Percentiles rank a stretch among this genome's conserved stretches.
phyloP scores from a whole-genome alignment of 1,140 invertebrate species.

The Coptotermes formosanus region DNA sequence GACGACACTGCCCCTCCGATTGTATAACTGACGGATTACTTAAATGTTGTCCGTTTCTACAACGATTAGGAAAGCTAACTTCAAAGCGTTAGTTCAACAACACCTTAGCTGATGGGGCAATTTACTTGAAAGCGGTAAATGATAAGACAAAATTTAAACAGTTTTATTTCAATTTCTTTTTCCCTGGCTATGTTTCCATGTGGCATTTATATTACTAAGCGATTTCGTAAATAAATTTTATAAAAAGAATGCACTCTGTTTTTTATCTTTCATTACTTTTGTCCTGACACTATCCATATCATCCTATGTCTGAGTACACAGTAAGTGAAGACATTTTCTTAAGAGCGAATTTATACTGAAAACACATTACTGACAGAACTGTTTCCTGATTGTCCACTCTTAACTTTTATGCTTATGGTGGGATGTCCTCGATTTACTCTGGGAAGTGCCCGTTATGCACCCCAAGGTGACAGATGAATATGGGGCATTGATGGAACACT shows the following conservation, averaged over 20 bases:
- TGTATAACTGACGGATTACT: neutral
- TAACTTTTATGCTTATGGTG: no score
- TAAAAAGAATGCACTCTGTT: neutral
- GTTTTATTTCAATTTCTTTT: neutral
- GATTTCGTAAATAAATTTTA: neutral
- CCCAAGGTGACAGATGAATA: no score
- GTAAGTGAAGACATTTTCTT: no score
- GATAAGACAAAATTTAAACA: neutral
- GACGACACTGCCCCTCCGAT: slow-evolving; percentile 6
- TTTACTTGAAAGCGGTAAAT: neutral
- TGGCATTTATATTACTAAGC: slow-evolving; percentile 12
- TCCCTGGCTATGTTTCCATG: neutral
- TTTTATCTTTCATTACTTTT: neutral
- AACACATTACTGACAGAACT: no score
- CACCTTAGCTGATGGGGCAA: neutral
- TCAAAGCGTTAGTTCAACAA: neutral
- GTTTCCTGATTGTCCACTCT: no score
- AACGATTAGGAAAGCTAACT: neutral
- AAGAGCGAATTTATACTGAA: no score
- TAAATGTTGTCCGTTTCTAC: neutral
- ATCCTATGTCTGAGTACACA: neutral
- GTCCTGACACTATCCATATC: neutral
- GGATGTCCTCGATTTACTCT: no score
- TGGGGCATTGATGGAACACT: no score
- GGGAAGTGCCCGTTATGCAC: no score